phyloP scores from a whole-genome alignment of 2,888 invertebrate species.

The Mythimna loreyi region DNA sequence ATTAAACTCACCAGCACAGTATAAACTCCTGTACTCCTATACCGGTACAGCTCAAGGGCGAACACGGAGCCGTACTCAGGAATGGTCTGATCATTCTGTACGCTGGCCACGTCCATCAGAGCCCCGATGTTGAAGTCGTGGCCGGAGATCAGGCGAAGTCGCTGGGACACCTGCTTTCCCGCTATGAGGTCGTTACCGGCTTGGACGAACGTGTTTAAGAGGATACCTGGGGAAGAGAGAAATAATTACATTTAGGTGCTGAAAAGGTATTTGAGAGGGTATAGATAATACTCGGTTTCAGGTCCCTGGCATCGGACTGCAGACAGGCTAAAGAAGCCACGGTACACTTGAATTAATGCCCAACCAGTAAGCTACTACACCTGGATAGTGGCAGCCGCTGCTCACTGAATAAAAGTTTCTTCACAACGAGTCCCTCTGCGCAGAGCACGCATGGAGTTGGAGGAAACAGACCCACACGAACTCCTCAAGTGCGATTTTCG shows the following conservation, averaged over 20 bases:
- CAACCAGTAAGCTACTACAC: too few species aligned
- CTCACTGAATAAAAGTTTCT: too few species aligned
- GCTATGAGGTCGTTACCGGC: slow-evolving; percentile 76
- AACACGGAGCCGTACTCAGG: slow-evolving; percentile 84
- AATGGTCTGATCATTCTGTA: slow-evolving; percentile 72
- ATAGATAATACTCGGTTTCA: too few species aligned
- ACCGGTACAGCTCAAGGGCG: slow-evolving; percentile 79
- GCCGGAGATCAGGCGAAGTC: slow-evolving; percentile 77
- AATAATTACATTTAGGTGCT: neutral
- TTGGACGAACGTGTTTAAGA: slow-evolving; percentile 78
- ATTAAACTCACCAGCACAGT: slow-evolving; percentile 79
- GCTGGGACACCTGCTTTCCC: slow-evolving; percentile 71
- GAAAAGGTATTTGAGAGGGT: too few species aligned
- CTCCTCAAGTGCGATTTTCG: too few species aligned
- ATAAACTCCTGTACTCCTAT: slow-evolving; percentile 71
- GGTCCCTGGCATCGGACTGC: too few species aligned
- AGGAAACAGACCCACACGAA: too few species aligned
- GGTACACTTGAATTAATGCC: too few species aligned
- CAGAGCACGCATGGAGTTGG: too few species aligned
- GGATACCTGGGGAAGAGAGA: slow-evolving; percentile 74
- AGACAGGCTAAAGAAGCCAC: too few species aligned
- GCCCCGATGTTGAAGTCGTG: slow-evolving; percentile 87
- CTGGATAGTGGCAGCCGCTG: too few species aligned
- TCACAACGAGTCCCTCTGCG: too few species aligned
- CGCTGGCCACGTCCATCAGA: slow-evolving; percentile 80